Evolutionary conservation across 2,888 invertebrate genomes (phyloP), one percentile per base, ranked within the genome.

Genomic region (Chrysolina oricalcia): DNA sequence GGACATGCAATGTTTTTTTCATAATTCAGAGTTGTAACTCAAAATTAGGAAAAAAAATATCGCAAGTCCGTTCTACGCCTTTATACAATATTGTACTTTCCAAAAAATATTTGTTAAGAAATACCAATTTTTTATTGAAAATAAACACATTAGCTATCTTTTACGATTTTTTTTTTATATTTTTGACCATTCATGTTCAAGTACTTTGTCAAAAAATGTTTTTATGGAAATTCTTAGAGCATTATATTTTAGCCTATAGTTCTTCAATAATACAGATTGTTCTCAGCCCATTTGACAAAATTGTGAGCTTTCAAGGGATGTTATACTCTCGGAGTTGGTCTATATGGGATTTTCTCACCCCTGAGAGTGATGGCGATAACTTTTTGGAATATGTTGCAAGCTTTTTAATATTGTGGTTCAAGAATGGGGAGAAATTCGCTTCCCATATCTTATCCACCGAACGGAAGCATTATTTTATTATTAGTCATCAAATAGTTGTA

Each of bases 261-360:
- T 43, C 15, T 15, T 43, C 13, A 43, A 9, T 9, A 15, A 43
- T 1, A 13, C 8, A 43, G 15, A 0, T 35, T 35, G 8, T 43
- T 15, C 2, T 53, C 21, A 10, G 53, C 13, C 53, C 53, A 21
- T 53, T 53, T 53, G 53, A 21, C 17, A 53, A 53, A 53, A 53
- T 53, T 53, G 53, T 53, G 53, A 13, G 53, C 19, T 21, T 53
- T 53, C 53, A 21, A 53, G 21, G 13, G 53, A 53, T 53, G 9
- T 10, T 53, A 13, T 53, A 53, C 53, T 53, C 53, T 53, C 53
- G 53, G 53, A 53, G 53, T 21, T 53, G 53, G 53, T 53, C 13
- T 53, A 23, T 53, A 53, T 53, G 53, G 53, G 53, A 53, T 53
- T 53, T 53, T 53, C 53, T 53, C 53, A 53, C 53, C 53, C 53